Evolutionary conservation across 1,140 invertebrate species (phyloP).

Genomic region (Lucilia sericata): DNA sequence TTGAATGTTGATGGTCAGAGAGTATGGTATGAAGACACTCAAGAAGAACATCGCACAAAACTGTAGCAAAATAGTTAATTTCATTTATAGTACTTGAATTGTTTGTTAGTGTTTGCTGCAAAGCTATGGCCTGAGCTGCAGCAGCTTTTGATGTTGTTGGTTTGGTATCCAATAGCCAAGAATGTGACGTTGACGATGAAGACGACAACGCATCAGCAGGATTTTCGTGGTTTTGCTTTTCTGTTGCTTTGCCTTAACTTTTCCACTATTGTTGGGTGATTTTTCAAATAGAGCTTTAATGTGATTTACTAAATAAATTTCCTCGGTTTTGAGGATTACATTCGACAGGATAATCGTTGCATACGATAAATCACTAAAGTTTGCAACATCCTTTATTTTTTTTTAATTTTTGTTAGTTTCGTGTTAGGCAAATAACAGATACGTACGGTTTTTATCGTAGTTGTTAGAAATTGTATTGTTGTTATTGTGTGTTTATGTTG

Average conservation of each 20-base stretch:
- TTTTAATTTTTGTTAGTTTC: constrained; percentile 17
- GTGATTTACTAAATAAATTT: constrained; percentile 69
- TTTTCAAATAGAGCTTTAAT: constrained; percentile 68
- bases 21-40: constrained; percentile 51
- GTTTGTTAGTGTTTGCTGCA: background rate
- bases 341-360: constrained; percentile 65
- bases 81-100: constrained; percentile 55
- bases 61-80: constrained; percentile 67
- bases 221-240: constrained; percentile 5
- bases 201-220: background rate
- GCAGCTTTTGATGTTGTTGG: constrained; percentile 43
- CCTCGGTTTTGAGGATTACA: constrained; percentile 66
- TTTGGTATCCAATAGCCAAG: background rate
- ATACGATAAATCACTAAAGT: constrained; percentile 66
- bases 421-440: constrained; percentile 39
- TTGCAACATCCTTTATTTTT: constrained; percentile 58
- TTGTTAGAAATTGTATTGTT: constrained; percentile 41
- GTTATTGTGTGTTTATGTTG: constrained; percentile 34
- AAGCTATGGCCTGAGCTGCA: background rate
- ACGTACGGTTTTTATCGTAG: constrained; percentile 16
- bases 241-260: constrained; percentile 45
- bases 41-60: constrained; percentile 63
- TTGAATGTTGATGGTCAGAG: constrained; percentile 32
- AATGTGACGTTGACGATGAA: constrained; percentile 26
- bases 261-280: constrained; percentile 56